Base-by-base conservation (phyloP, 2,113 vertebrate genomes). In the Gobius niger region DNA sequence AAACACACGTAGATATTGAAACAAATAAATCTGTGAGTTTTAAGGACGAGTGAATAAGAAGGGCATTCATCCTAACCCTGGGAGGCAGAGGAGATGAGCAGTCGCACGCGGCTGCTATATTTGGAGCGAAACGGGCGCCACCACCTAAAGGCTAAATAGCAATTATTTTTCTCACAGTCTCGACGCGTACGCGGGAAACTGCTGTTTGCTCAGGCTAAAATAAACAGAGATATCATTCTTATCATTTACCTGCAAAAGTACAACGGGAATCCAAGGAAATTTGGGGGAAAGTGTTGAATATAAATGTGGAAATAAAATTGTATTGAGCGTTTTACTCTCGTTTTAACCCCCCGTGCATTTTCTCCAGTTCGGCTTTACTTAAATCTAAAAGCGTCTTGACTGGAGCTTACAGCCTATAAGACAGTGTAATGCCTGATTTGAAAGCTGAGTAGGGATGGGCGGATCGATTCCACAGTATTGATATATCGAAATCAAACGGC, bases 61-160 rank as follows among this genome's bases (percentile, higher is more conserved):
- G 74, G 60, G 75, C 72, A 76, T 87, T 85, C 77, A 82, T 73
- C 50, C 65, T 7, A 67, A 76, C 71, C 76, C 84, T 81, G 61
- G 40, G 14, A 86, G 78, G 85, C 80, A 85, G 62, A 77, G 19
- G 34, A 68, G 82, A 86, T 74, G 81, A 85, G 79, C 85, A 84
- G 76, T 74, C 51, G 12, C 46, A 42, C 77, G 73, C 19, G 54
- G 64, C 68, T 56, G 78, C 76, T 85, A 83, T 83, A 85, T 88
- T 88, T 84, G 76, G 84, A 88, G 82, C 71, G 68, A 80, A 34
- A 34, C 24, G 84, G 87, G 82, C 72, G 68, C 68, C 16, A 51
- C 47, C 70, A 86, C 80, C 89, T 87, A 70, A 84, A 87, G 86
- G 80, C 85, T 82, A 86, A 89, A 89, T 79, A 78, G 75, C 83